phyloP scores from a whole-genome alignment of 2,797 vertebrate genomes.

The Tangara arthus region DNA sequence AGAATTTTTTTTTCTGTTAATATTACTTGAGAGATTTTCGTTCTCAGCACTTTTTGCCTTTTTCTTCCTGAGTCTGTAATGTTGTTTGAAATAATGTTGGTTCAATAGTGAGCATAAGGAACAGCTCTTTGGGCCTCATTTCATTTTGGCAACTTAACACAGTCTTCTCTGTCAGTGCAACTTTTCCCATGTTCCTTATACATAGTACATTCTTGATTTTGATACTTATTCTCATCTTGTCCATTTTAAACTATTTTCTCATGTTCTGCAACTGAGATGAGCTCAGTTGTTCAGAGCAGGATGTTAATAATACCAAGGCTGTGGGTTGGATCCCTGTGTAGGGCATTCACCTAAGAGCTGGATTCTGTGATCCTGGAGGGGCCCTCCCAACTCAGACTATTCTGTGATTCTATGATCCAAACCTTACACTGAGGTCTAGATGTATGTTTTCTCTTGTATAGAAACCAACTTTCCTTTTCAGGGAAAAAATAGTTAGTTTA shows the following conservation, averaged over 20 bases:
- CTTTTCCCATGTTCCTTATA: not conserved
- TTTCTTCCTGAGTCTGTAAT: not conserved
- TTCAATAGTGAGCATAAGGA: not conserved
- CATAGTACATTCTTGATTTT: not conserved
- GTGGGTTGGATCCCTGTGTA: rapidly evolving
- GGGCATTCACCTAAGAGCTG: not conserved
- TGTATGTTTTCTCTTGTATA: not conserved
- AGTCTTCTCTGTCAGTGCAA: not conserved
- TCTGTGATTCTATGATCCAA: not conserved
- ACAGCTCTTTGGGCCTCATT: not conserved
- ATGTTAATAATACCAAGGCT: not conserved
- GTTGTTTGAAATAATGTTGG: not conserved
- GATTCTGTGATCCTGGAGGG: rapidly evolving
- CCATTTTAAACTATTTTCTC: not conserved
- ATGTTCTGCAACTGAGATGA: not conserved
- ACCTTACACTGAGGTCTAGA: not conserved
- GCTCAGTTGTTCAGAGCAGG: not conserved
- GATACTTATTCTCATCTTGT: not conserved
- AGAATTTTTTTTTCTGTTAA: not conserved
- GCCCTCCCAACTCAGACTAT: not conserved
- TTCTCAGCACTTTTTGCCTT: not conserved
- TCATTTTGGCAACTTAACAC: not conserved
- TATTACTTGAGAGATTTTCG: not conserved
- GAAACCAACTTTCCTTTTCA: not conserved
- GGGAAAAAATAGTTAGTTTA: not conserved